These are phyloP conservation scores for Apodemia duryi DNA, from an alignment of 2,888 invertebrate genomes.

Conservation along the genomic window DNA sequence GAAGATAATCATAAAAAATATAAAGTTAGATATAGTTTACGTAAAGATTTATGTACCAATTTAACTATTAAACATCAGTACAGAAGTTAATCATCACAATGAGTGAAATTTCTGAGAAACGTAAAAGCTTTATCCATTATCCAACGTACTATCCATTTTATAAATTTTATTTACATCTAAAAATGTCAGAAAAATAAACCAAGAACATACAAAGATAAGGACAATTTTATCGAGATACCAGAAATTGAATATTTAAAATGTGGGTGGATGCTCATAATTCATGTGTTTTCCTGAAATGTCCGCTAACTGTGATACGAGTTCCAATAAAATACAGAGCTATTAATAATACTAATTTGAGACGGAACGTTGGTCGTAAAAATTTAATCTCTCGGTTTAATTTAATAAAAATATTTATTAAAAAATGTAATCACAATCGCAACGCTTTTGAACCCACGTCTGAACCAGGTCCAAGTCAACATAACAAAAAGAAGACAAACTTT, in stretches of 20 bases:
- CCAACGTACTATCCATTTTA: too few species aligned
- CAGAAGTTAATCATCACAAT: too few species aligned
- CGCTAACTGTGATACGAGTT: not conserved
- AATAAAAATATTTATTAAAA: not conserved
- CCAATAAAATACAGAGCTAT: not conserved
- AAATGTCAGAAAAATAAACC: too few species aligned
- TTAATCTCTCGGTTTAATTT: not conserved
- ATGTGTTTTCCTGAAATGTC: not conserved
- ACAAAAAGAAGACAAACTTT: slow-evolving; percentile 32
- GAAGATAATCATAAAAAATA: too few species aligned
- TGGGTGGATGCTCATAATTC: not conserved
- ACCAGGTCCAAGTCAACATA: slow-evolving; percentile 20
- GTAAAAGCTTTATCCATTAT: too few species aligned
- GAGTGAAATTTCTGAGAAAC: too few species aligned
- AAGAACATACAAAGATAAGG: too few species aligned
- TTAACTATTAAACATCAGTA: too few species aligned
- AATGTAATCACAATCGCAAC: not conserved
- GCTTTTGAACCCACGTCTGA: slow-evolving; percentile 20
- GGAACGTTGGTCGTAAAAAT: not conserved
- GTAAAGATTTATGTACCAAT: too few species aligned
- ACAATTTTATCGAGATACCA: too few species aligned
- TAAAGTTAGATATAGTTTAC: too few species aligned
- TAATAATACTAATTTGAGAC: not conserved
- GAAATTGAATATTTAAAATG: not conserved
- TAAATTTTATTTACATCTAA: too few species aligned